Evolutionary conservation across 64 coral and sea anemone genomes (phyloP).

Genomic region (Acropora yongei): DNA sequence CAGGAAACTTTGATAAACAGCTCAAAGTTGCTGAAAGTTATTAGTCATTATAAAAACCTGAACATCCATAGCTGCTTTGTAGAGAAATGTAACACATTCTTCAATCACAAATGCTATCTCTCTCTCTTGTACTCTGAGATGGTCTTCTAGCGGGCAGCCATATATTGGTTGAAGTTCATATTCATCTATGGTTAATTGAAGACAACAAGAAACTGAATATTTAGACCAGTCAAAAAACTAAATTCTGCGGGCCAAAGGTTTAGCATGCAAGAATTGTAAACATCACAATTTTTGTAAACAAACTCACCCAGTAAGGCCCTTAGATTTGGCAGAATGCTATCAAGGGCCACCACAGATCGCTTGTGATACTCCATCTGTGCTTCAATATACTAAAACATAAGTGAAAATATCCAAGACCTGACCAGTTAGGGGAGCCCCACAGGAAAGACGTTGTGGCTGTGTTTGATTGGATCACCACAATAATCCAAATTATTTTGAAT

Average conservation of each 20-base stretch:
- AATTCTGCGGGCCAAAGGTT: too few species aligned
- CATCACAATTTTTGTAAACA: background rate
- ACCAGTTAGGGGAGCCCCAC: too few species aligned
- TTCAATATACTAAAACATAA: conserved; percentile 66
- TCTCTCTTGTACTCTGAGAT: conserved; percentile 81
- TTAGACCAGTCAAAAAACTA: too few species aligned
- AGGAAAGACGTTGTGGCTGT: too few species aligned
- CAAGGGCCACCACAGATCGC: conserved; percentile 71
- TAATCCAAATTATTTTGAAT: too few species aligned
- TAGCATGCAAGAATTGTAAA: too few species aligned
- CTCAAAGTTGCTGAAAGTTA: too few species aligned
- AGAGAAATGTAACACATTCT: conserved; percentile 93
- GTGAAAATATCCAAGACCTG: too few species aligned
- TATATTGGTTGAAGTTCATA: conserved; percentile 79
- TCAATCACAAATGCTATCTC: conserved; percentile 91
- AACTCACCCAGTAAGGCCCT: conserved; percentile 77
- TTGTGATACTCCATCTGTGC: conserved; percentile 92
- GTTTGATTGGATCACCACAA: too few species aligned
- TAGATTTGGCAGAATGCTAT: conserved; percentile 76
- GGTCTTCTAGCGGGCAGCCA: conserved; percentile 92
- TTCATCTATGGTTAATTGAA: conserved; percentile 51
- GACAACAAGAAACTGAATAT: too few species aligned
- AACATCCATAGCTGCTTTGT: conserved; percentile 76
- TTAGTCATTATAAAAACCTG: conserved; percentile 48
- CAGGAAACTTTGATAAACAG: too few species aligned